These are phyloP conservation scores for Campylorhamphus procurvoides DNA, from an alignment of 2,113 vertebrate species.

Conservation along the genomic window DNA sequence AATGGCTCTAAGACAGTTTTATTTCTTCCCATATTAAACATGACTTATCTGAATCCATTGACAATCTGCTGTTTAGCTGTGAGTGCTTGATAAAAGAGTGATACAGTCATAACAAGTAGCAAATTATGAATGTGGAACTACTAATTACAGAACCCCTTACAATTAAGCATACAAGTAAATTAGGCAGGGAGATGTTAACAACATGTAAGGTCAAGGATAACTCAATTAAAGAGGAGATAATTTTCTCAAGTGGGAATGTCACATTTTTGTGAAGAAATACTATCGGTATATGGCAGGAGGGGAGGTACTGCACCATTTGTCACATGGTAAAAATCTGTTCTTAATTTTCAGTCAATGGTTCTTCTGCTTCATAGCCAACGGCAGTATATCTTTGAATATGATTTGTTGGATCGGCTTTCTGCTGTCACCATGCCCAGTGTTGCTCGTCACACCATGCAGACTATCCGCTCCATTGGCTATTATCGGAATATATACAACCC, in stretches of 20 bases:
- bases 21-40: conserved; percentile 69
- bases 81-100: conserved; percentile 73
- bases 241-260: conserved; percentile 70
- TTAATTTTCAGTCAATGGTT: conserved; percentile 90
- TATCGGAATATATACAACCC: conserved; percentile 97
- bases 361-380: conserved; percentile 97
- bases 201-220: conserved; percentile 79
- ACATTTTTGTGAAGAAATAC: conserved; percentile 56
- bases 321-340: conserved; percentile 62
- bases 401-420: conserved; percentile 89
- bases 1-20: conserved; percentile 69
- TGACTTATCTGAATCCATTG: conserved; percentile 73
- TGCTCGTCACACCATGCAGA: conserved; percentile 97
- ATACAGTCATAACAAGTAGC: conserved; percentile 73
- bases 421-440: conserved; percentile 98
- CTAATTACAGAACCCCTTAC: conserved; percentile 77
- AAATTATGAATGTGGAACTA: conserved; percentile 74
- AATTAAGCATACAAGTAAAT: conserved; percentile 79
- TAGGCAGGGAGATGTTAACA: conserved; percentile 78
- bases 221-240: conserved; percentile 75
- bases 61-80: conserved; percentile 77
- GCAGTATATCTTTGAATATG: conserved; percentile 97
- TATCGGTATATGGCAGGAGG: background rate
- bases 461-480: conserved; percentile 95
- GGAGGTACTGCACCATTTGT: conserved; percentile 15